phyloP scores from a whole-genome alignment of 2,113 vertebrate genomes.

The Phyllostomus discolor region DNA sequence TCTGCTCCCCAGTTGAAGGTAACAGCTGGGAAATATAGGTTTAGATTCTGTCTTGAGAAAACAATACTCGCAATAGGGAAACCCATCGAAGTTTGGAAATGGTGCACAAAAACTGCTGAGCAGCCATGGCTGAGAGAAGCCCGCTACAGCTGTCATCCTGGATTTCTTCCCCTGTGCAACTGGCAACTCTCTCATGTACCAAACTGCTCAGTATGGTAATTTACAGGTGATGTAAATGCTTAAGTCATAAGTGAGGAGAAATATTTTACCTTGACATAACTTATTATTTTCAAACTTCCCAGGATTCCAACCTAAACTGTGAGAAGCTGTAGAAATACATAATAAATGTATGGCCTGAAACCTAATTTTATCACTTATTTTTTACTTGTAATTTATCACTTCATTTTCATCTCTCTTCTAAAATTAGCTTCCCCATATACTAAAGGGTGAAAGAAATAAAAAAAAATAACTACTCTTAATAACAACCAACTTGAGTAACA shows the following conservation, averaged over 20 bases:
- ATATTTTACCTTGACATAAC: neutral
- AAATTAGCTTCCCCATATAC: neutral
- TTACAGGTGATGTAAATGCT: neutral
- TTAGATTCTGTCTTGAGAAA: neutral
- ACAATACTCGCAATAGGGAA: neutral
- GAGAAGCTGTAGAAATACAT: neutral
- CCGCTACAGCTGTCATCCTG: neutral
- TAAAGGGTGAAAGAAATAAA: neutral
- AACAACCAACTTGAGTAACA: neutral
- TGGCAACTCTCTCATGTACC: neutral
- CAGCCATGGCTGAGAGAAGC: neutral
- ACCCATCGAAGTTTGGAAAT: neutral
- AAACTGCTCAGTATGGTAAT: neutral
- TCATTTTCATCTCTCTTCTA: neutral
- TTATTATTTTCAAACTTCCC: slow-evolving; percentile 17
- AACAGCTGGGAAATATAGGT: neutral
- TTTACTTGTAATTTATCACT: neutral
- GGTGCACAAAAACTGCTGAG: neutral
- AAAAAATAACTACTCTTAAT: neutral
- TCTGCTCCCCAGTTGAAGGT: neutral
- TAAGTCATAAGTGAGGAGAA: neutral
- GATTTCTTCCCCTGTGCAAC: neutral
- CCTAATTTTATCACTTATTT: slow-evolving; percentile 21
- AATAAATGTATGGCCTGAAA: neutral
- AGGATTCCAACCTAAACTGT: neutral